phyloP scores from a whole-genome alignment of 1,140 invertebrate species.

The Piezodorus guildinii region DNA sequence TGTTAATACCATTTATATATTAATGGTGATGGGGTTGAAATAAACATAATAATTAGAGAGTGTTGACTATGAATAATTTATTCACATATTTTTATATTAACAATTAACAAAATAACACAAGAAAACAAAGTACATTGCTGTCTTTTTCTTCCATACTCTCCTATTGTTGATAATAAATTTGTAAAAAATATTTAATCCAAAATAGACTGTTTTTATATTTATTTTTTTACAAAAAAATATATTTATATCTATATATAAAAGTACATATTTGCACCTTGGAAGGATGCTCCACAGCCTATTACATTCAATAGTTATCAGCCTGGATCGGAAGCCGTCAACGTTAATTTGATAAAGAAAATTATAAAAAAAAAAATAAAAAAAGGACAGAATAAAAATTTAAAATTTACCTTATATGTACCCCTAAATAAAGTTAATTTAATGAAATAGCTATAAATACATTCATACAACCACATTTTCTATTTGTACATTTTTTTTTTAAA shows the following conservation, averaged over 20 bases:
- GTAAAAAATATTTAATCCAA: too few species aligned
- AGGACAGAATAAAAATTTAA: slow-evolving; percentile 4
- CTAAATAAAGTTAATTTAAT: slow-evolving; percentile 11
- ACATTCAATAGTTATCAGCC: not conserved
- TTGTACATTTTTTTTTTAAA: slow-evolving; percentile 15
- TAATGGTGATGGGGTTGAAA: not conserved
- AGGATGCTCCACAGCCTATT: slow-evolving; percentile 4
- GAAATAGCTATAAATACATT: slow-evolving; percentile 14
- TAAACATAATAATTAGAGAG: not conserved
- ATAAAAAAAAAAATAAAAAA: not conserved
- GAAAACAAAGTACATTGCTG: slow-evolving; percentile 8
- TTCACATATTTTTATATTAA: slow-evolving; percentile 17
- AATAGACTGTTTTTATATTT: too few species aligned
- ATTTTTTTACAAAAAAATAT: not conserved
- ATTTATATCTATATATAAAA: slow-evolving; percentile 7
- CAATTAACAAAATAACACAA: slow-evolving; percentile 14
- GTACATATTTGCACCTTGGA: not conserved
- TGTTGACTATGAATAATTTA: slow-evolving; percentile 12
- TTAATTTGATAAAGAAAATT: not conserved
- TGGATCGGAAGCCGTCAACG: not conserved
- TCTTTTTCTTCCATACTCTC: not conserved
- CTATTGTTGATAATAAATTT: too few species aligned
- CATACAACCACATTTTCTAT: slow-evolving; percentile 4
- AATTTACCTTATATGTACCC: slow-evolving; percentile 13
- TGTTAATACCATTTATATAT: too few species aligned